Conservation (phyloP, 2,888 invertebrate genomes). For the Molorchus minor region DNA sequence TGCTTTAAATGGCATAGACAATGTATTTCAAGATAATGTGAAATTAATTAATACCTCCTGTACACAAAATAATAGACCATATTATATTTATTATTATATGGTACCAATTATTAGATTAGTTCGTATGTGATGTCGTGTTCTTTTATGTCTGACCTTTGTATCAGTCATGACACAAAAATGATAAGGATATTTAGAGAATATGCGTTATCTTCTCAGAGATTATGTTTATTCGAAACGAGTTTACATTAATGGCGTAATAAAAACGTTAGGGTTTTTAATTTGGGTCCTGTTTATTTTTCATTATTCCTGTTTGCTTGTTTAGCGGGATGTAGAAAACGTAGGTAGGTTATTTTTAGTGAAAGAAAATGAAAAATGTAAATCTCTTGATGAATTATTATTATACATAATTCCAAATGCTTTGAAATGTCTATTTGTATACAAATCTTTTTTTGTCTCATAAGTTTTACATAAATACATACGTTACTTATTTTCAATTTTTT, state of each 20-base stretch:
- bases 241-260: not conserved
- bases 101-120: not conserved
- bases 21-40: not conserved
- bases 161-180: slow-evolving; percentile 7
- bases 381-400: too few relatives aligned
- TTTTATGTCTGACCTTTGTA: slow-evolving; percentile 12
- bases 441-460: too few relatives aligned
- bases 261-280: slow-evolving; percentile 9
- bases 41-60: not conserved
- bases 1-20: slow-evolving; percentile 4
- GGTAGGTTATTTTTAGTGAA: too few relatives aligned
- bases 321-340: not conserved
- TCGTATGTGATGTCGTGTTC: not conserved
- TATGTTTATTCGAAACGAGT: not conserved
- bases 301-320: slow-evolving; percentile 1
- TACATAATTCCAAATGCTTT: too few relatives aligned
- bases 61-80: not conserved
- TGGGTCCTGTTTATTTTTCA: slow-evolving; percentile 11
- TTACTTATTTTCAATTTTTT: too few relatives aligned
- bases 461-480: too few relatives aligned
- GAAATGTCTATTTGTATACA: too few relatives aligned
- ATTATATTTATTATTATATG: not conserved
- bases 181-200: slow-evolving; percentile 12
- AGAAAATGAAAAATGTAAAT: too few relatives aligned
- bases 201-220: not conserved